Conservation (phyloP, 37 sponge, comb jelly and placozoan genomes). For the Beroe ovata region DNA sequence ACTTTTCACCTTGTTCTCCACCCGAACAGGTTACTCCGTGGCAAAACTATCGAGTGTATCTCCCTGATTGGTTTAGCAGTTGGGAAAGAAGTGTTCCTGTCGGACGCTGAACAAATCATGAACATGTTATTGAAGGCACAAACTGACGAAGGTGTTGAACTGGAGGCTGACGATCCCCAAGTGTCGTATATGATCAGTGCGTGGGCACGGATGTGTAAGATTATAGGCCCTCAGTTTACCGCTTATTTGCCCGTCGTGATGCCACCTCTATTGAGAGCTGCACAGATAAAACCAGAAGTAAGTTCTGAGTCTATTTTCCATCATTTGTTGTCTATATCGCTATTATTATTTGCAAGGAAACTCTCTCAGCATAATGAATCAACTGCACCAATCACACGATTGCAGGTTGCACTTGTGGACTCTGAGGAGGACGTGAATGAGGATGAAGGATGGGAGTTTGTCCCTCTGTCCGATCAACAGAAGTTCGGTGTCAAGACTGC, state of each 20-base stretch:
- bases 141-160: conserved; percentile 75
- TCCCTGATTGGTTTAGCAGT: conserved; percentile 96
- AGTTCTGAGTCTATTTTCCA: too few species aligned
- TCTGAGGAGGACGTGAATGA: conserved; percentile 81
- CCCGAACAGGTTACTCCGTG: conserved; percentile 78
- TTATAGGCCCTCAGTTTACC: conserved; percentile 87
- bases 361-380: too few species aligned
- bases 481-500: conserved; percentile 97
- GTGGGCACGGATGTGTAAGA: conserved; percentile 99
- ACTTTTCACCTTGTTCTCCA: neutral
- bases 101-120: conserved; percentile 95
- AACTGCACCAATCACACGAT: too few species aligned
- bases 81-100: conserved; percentile 96
- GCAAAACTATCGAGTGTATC: conserved; percentile 98
- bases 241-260: conserved; percentile 95
- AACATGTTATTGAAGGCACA: conserved; percentile 88
- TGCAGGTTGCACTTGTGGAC: conserved; percentile 84
- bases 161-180: conserved; percentile 80
- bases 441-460: conserved; percentile 96
- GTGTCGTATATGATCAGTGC: conserved; percentile 97
- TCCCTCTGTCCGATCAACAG: conserved; percentile 96
- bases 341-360: too few species aligned
- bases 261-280: conserved; percentile 87
- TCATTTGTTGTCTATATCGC: too few species aligned
- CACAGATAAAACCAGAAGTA: conserved; percentile 85